phyloP scores from a whole-genome alignment of 2,113 vertebrate species.

The Electrona antarctica region DNA sequence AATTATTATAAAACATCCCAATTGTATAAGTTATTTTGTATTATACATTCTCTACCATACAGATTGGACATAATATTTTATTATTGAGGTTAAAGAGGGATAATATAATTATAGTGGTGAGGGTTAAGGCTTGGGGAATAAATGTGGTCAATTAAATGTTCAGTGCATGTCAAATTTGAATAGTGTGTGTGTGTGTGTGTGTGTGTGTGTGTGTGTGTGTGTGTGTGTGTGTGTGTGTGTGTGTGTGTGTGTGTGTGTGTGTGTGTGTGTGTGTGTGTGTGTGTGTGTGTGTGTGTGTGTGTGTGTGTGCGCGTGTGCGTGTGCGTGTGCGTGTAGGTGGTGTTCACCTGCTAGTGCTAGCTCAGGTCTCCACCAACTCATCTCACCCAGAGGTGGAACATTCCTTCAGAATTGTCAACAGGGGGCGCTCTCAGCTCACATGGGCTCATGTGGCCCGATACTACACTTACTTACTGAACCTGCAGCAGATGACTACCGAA shows the following conservation, averaged over 20 bases:
- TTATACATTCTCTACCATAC: too few species aligned
- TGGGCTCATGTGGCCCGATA: slow-evolving; percentile 83
- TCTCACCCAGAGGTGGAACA: slow-evolving; percentile 10
- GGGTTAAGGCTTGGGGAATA: too few species aligned
- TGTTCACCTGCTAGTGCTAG: slow-evolving; percentile 6
- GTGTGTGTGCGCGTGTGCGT: neutral
- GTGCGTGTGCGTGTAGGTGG: slow-evolving; percentile 29
- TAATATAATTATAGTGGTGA: too few species aligned
- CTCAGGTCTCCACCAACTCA: neutral
- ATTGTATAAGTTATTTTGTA: too few species aligned
- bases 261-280: slow-evolving; percentile 2
- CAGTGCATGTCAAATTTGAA: too few species aligned
- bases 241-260: slow-evolving; percentile 6
- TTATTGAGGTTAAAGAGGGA: too few species aligned
- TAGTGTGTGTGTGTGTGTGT: too few species aligned
- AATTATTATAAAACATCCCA: too few species aligned
- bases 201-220: neutral
- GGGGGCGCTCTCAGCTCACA: slow-evolving; percentile 64
- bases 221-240: slow-evolving; percentile 11
- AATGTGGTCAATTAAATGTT: too few species aligned
- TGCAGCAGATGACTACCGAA: slow-evolving; percentile 70
- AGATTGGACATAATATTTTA: too few species aligned
- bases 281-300: slow-evolving; percentile 9
- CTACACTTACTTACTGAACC: slow-evolving; percentile 77
- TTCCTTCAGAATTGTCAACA: neutral